Evolutionary conservation across 2,113 vertebrate genomes (phyloP).

Genomic region (Phoenicopterus ruber): DNA sequence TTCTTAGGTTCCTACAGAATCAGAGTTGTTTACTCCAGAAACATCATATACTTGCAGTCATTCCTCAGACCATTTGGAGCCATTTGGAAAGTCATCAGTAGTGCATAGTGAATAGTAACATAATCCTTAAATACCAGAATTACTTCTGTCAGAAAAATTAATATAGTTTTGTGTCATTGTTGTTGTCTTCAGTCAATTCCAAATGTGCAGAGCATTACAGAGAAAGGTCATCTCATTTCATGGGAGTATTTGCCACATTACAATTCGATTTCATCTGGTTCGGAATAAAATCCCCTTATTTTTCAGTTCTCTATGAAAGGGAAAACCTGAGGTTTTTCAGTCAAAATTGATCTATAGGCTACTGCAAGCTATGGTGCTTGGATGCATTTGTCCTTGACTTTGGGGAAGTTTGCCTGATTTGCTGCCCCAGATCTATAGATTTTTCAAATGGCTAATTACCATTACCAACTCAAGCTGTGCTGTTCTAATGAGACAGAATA

Average conservation of each 20-base stretch:
- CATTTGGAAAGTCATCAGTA: neutral
- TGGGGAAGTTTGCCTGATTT: neutral
- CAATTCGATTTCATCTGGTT: neutral
- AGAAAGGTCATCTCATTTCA: neutral
- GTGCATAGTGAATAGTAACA: neutral
- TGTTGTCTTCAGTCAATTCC: neutral
- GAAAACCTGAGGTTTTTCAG: neutral
- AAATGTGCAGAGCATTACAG: neutral
- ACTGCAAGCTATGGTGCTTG: neutral
- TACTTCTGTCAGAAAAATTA: neutral
- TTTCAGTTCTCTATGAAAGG: neutral
- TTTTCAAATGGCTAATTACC: neutral
- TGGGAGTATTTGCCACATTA: neutral
- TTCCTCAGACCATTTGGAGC: neutral
- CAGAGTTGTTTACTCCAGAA: neutral
- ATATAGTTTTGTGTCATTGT: neutral
- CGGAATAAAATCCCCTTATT: neutral
- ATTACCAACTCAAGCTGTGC: neutral
- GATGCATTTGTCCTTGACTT: neutral
- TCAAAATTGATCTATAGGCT: neutral
- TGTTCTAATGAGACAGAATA: neutral
- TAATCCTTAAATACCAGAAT: neutral
- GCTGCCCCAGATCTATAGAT: neutral
- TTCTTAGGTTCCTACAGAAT: neutral
- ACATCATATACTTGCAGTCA: neutral